Percentiles rank a stretch among this genome's conserved stretches.
Conservation (phyloP, 2,797 vertebrate species). For the Selene dorsalis region DNA sequence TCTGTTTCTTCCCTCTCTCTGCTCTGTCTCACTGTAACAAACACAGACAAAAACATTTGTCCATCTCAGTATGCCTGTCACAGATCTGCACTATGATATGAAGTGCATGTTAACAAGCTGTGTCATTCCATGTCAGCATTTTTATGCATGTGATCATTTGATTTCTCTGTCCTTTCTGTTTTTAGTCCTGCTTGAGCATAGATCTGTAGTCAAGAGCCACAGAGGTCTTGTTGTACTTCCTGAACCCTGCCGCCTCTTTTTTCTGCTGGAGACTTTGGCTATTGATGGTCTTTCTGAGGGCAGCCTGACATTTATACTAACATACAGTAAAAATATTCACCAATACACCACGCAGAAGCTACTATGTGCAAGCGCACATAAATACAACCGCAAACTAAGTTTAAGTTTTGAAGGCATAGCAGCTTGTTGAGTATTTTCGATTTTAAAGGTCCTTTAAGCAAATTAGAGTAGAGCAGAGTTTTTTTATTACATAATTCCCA, state of each 20-base stretch:
- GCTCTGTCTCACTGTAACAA: constrained; percentile 43
- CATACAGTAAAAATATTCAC: constrained; percentile 21
- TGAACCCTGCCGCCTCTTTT: constrained; percentile 47
- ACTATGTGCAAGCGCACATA: not conserved
- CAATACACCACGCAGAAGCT: not conserved
- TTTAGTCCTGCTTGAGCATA: constrained; percentile 77
- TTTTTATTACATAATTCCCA: too few species aligned
- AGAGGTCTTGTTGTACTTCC: constrained; percentile 59
- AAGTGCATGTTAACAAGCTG: constrained; percentile 75
- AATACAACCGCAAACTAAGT: constrained; percentile 9
- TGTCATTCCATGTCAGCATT: constrained; percentile 70
- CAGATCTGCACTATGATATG: constrained; percentile 61
- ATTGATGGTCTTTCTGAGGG: constrained; percentile 43
- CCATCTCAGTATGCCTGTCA: constrained; percentile 59
- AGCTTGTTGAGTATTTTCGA: constrained; percentile 43
- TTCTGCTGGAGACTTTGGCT: constrained; percentile 56
- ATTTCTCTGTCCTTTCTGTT: constrained; percentile 71
- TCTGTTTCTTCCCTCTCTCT: constrained; percentile 28
- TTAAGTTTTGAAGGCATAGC: constrained; percentile 2
- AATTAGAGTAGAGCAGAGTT: not conserved
- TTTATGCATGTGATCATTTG: constrained; percentile 81
- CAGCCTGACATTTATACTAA: constrained; percentile 27
- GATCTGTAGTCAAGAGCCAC: constrained; percentile 70
- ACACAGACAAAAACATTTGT: constrained; percentile 32
- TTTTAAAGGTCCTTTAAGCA: constrained; percentile 6